phyloP scores from a whole-genome alignment of 2,888 invertebrate species.

The Drosophila melanosoma region DNA sequence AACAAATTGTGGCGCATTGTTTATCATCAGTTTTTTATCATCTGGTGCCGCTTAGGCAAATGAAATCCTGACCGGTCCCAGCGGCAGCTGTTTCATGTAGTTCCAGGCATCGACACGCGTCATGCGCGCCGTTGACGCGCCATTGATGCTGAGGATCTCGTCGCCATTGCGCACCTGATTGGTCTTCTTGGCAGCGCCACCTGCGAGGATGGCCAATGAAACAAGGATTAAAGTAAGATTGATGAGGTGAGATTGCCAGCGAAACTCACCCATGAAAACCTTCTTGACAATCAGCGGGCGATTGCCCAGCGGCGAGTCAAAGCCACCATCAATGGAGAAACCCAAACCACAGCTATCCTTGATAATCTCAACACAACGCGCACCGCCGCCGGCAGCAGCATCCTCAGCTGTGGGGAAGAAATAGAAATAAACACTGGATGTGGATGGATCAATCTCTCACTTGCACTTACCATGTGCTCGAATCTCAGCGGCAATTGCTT shows the following conservation, averaged over 20 bases:
- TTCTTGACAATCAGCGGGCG: conserved; percentile 95
- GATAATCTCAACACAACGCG: conserved; percentile 76
- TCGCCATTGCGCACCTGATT: conserved; percentile 94
- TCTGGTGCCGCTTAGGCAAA: conserved; percentile 71
- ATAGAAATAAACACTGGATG: neutral
- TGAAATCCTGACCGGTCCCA: conserved; percentile 89
- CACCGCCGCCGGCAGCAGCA: conserved; percentile 67
- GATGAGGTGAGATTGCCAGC: neutral
- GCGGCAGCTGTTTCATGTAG: conserved; percentile 94
- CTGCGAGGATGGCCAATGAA: conserved; percentile 84
- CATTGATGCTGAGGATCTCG: conserved; percentile 93
- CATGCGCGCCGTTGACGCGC: conserved; percentile 91
- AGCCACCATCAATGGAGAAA: conserved; percentile 97
- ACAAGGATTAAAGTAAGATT: neutral
- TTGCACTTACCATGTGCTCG: conserved; percentile 80
- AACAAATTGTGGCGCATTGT: conserved; percentile 74
- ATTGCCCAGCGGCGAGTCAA: conserved; percentile 95
- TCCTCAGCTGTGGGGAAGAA: conserved; percentile 67
- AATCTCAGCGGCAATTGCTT: conserved; percentile 84
- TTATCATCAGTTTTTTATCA: conserved; percentile 8
- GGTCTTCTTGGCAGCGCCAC: conserved; percentile 95
- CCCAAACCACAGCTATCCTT: conserved; percentile 96
- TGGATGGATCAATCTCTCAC: neutral
- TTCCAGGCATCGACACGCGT: conserved; percentile 98
- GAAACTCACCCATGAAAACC: conserved; percentile 93